Evolutionary conservation across 2,888 invertebrate species (phyloP).

Genomic region (Bibio marci): DNA sequence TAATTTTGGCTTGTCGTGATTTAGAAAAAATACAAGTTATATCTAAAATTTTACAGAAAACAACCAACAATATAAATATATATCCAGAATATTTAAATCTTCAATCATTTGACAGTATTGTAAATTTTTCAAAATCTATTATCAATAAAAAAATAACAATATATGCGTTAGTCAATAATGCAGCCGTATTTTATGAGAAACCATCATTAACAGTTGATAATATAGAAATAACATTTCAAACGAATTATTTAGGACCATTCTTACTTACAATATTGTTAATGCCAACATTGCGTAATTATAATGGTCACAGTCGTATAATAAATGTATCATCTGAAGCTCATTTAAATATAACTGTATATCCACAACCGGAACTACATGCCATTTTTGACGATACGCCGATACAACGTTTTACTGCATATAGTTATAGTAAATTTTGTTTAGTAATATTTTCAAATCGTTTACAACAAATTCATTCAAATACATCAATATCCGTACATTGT

Average conservation of each 20-base stretch:
- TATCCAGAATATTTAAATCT: constrained; percentile 25
- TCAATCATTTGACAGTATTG: constrained; percentile 23
- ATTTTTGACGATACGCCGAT: constrained; percentile 6
- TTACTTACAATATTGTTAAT: constrained; percentile 31
- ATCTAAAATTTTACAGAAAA: constrained; percentile 25
- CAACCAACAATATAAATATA: constrained; percentile 15
- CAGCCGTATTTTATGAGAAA: constrained; percentile 35
- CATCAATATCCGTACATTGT: constrained; percentile 25
- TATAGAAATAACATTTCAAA: constrained; percentile 36
- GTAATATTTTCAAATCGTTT: constrained; percentile 8
- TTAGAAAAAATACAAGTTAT: constrained; percentile 28
- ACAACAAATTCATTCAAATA: constrained; percentile 12
- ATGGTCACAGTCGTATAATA: constrained; percentile 27
- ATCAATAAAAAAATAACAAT: constrained; percentile 18
- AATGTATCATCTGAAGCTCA: constrained; percentile 32
- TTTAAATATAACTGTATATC: constrained; percentile 6
- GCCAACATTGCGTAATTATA: constrained; percentile 24
- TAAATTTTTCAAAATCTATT: constrained; percentile 21
- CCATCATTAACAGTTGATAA: constrained; percentile 31
- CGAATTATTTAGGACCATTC: constrained; percentile 34
- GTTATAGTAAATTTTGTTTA: constrained; percentile 10
- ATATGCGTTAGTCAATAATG: constrained; percentile 35
- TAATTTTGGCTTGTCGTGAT: constrained; percentile 38
- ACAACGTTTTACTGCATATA: constrained; percentile 7
- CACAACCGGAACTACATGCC: constrained; percentile 9